Base-by-base conservation (phyloP, 2,888 invertebrate species). In the Halictus ligatus region DNA sequence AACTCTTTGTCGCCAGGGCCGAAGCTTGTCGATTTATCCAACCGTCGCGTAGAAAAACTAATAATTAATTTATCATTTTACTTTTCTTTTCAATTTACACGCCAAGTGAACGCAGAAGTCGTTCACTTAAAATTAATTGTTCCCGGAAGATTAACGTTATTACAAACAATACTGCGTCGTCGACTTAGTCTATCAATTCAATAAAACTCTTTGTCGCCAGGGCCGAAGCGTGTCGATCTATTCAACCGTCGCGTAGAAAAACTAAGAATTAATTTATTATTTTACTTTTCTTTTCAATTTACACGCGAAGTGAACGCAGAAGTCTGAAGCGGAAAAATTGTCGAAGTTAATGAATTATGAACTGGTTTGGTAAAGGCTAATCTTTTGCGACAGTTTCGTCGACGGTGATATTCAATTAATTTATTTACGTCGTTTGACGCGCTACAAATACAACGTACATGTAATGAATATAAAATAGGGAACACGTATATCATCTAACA, bases 121-220 rank as follows among this genome's bases (percentile, higher is more conserved):
- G 80, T 97, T 97, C 93, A 97, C 97, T 5, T 97, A 97, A 92
- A 96, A 97, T 88, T 97, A 97, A 95, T 95, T 97, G 25, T 72
- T 72, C 72, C 40, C 8, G 1, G 64, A 54, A 46, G 50, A 29
- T 73, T 72, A 15, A 72, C 46, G 15, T 6, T 6, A 15, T n/a
- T 71, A 40, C 21, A n/a, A 21, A 21, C 6, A 40, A n/a, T 43
- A 71, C n/a, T 13, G 35, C 0, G n/a, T 43, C 43, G 0, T n/a
- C 43, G 12, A 71, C 12, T 67, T 71, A 71, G 29, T 48, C 35
- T 25, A 18, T 50, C 15, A 73, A 29, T 50, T 21, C 5, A 50
- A 15, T 29, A 48, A 73, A 29, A 48, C 50, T 73, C 29, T 29
- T 48, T 35, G 4, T 21, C 18, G 46, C 35, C 35, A 35, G 35